Evolutionary conservation across 2,113 vertebrate genomes (phyloP).

Genomic region (Chloropsis hardwickii): DNA sequence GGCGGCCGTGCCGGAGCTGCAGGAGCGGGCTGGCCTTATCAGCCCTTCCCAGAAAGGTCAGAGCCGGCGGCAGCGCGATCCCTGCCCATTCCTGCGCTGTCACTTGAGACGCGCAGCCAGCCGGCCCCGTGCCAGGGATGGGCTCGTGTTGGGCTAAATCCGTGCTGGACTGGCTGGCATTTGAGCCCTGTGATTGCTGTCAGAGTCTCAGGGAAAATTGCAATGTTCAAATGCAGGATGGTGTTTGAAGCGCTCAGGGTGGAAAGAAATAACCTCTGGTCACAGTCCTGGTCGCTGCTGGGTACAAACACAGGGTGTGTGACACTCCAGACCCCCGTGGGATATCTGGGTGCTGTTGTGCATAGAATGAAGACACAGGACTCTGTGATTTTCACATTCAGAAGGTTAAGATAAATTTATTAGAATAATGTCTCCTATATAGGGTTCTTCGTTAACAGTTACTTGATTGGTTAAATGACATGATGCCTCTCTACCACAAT

Average conservation of each 20-base stretch:
- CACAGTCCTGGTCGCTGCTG: rapidly evolving
- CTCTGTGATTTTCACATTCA: too few relatives aligned
- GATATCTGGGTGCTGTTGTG: background rate
- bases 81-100: background rate
- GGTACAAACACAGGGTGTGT: rapidly evolving
- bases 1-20: background rate
- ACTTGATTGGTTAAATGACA: too few relatives aligned
- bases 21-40: background rate
- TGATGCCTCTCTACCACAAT: too few relatives aligned
- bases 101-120: background rate
- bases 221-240: background rate
- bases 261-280: background rate
- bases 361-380: too few relatives aligned
- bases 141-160: background rate
- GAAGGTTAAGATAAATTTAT: too few relatives aligned
- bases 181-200: background rate
- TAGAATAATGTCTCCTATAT: too few relatives aligned
- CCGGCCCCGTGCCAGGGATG: background rate
- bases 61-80: background rate
- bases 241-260: background rate
- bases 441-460: too few relatives aligned
- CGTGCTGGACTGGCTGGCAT: background rate
- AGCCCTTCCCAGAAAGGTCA: constrained; percentile 59
- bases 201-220: background rate
- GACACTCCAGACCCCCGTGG: rapidly evolving